Conservation (phyloP, 1,140 invertebrate genomes). For the Ephestia elutella region DNA sequence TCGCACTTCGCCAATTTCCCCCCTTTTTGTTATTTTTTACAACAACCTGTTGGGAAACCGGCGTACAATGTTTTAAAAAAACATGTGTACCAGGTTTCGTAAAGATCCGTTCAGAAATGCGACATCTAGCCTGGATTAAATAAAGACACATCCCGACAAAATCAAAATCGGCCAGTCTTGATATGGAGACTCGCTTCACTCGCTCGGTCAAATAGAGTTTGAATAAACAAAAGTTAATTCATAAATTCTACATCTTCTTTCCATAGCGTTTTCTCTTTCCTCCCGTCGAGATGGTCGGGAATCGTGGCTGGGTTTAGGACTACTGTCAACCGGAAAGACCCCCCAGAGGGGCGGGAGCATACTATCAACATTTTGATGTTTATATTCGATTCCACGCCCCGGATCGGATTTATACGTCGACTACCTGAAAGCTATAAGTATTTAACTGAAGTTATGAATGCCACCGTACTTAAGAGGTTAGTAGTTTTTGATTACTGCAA, state of each 20-base stretch:
- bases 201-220: no score
- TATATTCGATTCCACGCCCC: constrained; percentile 92
- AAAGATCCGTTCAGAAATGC: no score
- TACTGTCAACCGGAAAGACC: constrained; percentile 17
- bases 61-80: no score
- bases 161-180: no score
- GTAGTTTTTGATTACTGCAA: no score
- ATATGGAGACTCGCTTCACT: no score
- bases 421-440: constrained; percentile 88
- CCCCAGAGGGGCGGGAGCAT: constrained; percentile 33
- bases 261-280: constrained; percentile 24
- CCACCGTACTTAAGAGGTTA: constrained; percentile 82
- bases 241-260: constrained; percentile 5
- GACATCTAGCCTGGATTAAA: no score
- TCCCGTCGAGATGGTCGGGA: constrained; percentile 44
- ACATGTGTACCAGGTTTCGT: no score
- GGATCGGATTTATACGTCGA: constrained; percentile 89
- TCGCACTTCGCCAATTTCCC: background rate
- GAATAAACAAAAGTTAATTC: background rate
- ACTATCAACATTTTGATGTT: constrained; percentile 87
- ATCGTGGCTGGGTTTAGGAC: constrained; percentile 34
- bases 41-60: no score
- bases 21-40: no score
- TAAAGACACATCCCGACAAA: no score
- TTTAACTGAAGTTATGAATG: constrained; percentile 80